Evolutionary conservation across 2,113 vertebrate genomes (phyloP).

Genomic region (Passer domesticus): DNA sequence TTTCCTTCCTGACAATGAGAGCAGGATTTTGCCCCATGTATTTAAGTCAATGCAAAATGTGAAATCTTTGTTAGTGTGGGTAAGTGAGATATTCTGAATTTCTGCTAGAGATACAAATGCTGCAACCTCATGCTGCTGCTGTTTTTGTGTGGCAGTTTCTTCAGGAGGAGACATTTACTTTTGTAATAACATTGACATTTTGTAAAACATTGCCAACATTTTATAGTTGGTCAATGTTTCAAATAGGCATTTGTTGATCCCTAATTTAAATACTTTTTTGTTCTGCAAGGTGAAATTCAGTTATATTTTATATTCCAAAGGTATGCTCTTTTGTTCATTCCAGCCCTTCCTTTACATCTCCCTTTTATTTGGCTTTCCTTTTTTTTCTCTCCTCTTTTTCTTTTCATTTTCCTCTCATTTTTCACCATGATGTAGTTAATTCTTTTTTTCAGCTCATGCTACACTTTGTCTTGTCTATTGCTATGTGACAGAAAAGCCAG

Average conservation of each 20-base stretch:
- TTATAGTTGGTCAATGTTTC: not conserved
- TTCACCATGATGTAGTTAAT: conserved; percentile 70
- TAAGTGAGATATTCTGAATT: not conserved
- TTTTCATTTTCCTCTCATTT: conserved; percentile 68
- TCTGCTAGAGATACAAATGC: not conserved
- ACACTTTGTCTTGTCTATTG: conserved; percentile 73
- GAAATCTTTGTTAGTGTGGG: not conserved
- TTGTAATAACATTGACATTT: not conserved
- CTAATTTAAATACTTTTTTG: conserved; percentile 44
- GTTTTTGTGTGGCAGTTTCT: not conserved
- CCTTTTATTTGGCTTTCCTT: conserved; percentile 25
- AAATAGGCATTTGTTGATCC: not conserved
- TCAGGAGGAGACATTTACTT: not conserved
- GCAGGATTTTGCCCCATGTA: not conserved
- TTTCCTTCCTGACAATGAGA: not conserved
- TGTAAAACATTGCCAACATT: not conserved
- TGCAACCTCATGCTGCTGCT: not conserved
- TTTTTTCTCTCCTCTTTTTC: not conserved
- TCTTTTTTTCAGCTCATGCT: conserved; percentile 65
- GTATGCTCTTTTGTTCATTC: conserved; percentile 31
- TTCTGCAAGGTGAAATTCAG: conserved; percentile 1
- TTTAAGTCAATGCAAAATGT: not conserved
- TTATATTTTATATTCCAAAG: conserved; percentile 30
- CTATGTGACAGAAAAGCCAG: conserved; percentile 78
- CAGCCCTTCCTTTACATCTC: conserved; percentile 20